These are phyloP conservation scores for Rhopalosiphum padi DNA, from an alignment of 1,140 invertebrate genomes.

Conservation along the genomic window DNA sequence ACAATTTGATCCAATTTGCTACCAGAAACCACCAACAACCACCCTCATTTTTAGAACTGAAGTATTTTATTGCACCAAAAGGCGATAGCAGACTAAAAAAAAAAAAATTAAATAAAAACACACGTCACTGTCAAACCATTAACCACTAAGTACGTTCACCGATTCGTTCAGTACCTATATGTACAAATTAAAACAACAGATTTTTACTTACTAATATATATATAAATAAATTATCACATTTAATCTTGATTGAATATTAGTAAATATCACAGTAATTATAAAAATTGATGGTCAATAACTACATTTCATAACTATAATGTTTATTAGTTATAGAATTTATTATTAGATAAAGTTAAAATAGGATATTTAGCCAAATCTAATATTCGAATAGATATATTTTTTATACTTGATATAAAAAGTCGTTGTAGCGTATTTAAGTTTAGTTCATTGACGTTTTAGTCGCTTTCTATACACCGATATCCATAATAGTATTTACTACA, in stretches of 20 bases:
- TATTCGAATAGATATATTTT: not conserved
- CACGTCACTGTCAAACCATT: no score
- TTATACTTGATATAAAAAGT: not conserved
- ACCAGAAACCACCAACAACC: not conserved
- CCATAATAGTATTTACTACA: not conserved
- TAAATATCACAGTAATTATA: not conserved
- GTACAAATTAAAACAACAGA: not conserved
- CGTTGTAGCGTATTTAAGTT: not conserved
- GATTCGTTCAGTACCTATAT: not conserved
- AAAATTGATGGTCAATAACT: not conserved
- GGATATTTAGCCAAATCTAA: not conserved
- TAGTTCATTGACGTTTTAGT: not conserved
- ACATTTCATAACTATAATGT: no score
- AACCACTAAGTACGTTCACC: no score
- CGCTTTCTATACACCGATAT: not conserved
- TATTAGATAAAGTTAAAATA: not conserved
- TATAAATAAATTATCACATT: not conserved
- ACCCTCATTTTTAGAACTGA: not conserved
- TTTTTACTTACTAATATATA: no score
- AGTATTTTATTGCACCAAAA: no score
- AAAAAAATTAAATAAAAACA: no score
- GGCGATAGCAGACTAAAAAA: no score
- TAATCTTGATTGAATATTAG: not conserved
- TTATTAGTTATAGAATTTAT: not conserved
- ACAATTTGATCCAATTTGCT: not conserved